A percentile compares a stretch with the other conserved stretches of the same genome.
phyloP scores from a whole-genome alignment of 2,888 invertebrate species.

The Automeris io region DNA sequence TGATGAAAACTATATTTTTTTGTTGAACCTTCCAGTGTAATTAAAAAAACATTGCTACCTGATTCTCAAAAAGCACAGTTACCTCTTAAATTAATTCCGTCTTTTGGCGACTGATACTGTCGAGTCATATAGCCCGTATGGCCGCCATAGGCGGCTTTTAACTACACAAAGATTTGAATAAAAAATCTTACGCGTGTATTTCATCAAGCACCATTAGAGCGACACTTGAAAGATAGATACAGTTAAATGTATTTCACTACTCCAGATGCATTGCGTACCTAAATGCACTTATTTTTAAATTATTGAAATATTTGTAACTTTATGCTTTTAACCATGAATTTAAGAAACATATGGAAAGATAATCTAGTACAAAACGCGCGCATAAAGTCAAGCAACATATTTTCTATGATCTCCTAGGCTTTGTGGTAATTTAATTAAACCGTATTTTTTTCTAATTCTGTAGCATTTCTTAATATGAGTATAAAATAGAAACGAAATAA shows the following conservation, averaged over 20 bases:
- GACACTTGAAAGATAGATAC: slow-evolving; percentile 66
- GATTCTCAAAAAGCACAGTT: slow-evolving; percentile 43
- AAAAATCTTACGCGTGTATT: slow-evolving; percentile 50
- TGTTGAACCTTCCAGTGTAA: slow-evolving; percentile 33
- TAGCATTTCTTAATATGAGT: too few relatives aligned
- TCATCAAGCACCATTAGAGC: slow-evolving; percentile 61
- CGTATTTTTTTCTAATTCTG: too few relatives aligned
- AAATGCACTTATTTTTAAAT: too few relatives aligned
- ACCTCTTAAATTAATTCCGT: slow-evolving; percentile 64
- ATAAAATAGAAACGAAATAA: too few relatives aligned
- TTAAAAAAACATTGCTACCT: slow-evolving; percentile 53
- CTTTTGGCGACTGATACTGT: slow-evolving; percentile 51
- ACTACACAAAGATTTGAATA: slow-evolving; percentile 28
- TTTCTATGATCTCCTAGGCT: too few relatives aligned
- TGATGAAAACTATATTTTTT: slow-evolving; percentile 38
- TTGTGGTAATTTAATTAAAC: too few relatives aligned
- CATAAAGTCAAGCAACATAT: too few relatives aligned
- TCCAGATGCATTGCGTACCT: too few relatives aligned
- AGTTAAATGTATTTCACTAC: slow-evolving; percentile 21
- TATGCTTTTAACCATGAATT: too few relatives aligned
- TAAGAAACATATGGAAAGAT: too few relatives aligned
- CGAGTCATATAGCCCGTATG: slow-evolving; percentile 57
- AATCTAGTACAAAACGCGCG: too few relatives aligned
- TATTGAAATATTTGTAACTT: too few relatives aligned
- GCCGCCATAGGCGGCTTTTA: slow-evolving; percentile 59